phyloP scores from a whole-genome alignment of 1,140 invertebrate species.

The Heliothis virescens region DNA sequence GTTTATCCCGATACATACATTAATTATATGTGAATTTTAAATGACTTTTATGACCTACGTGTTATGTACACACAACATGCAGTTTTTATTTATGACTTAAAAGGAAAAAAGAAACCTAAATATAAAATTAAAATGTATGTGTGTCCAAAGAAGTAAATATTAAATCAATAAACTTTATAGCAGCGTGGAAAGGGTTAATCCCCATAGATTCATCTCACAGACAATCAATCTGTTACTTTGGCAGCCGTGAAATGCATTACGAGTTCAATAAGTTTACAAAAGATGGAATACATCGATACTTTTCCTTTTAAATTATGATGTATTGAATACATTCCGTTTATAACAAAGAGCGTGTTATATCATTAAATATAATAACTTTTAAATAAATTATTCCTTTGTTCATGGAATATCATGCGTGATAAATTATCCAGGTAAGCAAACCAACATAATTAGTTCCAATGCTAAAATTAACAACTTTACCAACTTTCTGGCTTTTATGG shows the following conservation, averaged over 20 bases:
- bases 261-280: neutral
- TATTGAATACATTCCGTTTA: too few species aligned
- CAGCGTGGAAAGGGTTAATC: conserved; percentile 19
- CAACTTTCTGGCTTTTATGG: neutral
- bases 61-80: too few species aligned
- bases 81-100: too few species aligned
- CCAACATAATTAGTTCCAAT: neutral
- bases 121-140: too few species aligned
- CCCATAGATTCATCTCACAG: neutral
- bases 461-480: neutral
- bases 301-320: too few species aligned
- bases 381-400: too few species aligned
- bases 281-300: neutral
- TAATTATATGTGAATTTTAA: too few species aligned
- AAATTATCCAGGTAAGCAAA: neutral
- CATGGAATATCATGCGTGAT: neutral
- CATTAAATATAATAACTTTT: too few species aligned
- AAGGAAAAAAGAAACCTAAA: too few species aligned
- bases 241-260: conserved; percentile 35
- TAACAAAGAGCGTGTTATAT: neutral
- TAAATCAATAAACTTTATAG: too few species aligned
- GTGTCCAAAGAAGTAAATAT: too few species aligned
- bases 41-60: too few species aligned
- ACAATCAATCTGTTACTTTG: conserved; percentile 32
- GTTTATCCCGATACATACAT: neutral